These are phyloP conservation scores for Neocrepidodera transversa DNA, from an alignment of 2,888 invertebrate genomes.

Conservation along the genomic window DNA sequence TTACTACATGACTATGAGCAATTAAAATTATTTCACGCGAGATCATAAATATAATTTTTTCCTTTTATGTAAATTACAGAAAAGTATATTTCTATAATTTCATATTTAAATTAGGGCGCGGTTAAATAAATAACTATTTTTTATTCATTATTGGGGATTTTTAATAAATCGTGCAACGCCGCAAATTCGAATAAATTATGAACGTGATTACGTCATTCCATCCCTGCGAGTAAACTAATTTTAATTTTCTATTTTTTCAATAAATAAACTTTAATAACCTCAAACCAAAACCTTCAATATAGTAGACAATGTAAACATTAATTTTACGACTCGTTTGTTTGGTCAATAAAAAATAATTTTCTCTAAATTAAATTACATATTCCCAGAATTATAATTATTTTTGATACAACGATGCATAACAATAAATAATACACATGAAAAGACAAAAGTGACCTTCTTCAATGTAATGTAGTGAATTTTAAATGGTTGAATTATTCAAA, in stretches of 20 bases:
- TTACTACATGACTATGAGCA: neutral
- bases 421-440: neutral
- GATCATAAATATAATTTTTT: neutral
- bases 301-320: neutral
- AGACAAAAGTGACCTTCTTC: constrained; percentile 24
- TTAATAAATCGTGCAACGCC: too few relatives aligned
- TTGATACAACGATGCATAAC: neutral
- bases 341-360: neutral
- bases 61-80: too few relatives aligned
- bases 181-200: too few relatives aligned
- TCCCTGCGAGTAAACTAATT: too few relatives aligned
- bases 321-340: neutral
- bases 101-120: too few relatives aligned
- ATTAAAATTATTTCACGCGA: neutral
- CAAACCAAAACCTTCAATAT: neutral
- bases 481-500: constrained; percentile 35
- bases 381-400: neutral
- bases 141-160: too few relatives aligned
- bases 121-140: too few relatives aligned
- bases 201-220: too few relatives aligned
- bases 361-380: neutral
- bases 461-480: constrained; percentile 26
- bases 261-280: too few relatives aligned
- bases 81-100: too few relatives aligned
- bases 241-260: too few relatives aligned